Evolutionary conservation across 1,140 invertebrate species (phyloP).

Genomic region (Ceratosolen fusciceps): DNA sequence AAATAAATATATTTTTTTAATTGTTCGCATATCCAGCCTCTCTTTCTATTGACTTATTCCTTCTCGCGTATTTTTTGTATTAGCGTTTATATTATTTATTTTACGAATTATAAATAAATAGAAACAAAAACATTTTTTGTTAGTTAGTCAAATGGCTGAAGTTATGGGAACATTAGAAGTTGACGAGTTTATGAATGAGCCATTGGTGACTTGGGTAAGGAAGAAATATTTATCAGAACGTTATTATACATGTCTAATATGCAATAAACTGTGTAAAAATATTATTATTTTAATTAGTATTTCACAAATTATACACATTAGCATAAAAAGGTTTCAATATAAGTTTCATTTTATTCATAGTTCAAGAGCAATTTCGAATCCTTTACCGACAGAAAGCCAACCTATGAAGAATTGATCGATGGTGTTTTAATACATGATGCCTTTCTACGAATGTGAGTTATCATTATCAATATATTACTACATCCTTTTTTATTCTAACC

Average conservation of each 20-base stretch:
- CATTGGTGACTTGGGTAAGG: conserved; percentile 51
- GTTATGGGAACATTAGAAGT: not conserved
- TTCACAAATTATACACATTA: not conserved
- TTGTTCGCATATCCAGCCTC: no score
- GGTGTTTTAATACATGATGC: conserved; percentile 47
- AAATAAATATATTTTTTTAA: no score
- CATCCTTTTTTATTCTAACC: no score
- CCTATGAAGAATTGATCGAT: conserved; percentile 48
- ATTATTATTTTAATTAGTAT: not conserved
- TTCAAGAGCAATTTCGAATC: not conserved
- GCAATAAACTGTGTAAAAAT: not conserved
- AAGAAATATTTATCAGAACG: not conserved
- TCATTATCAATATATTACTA: not conserved
- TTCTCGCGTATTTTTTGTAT: no score
- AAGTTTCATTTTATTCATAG: not conserved
- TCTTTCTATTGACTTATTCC: no score
- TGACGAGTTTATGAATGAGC: conserved; percentile 44
- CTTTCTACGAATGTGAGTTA: conserved; percentile 47
- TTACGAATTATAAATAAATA: no score
- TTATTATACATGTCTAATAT: not conserved
- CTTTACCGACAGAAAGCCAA: not conserved
- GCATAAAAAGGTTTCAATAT: not conserved
- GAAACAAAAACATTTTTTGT: not conserved
- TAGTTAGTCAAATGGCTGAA: not conserved
- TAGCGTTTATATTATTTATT: no score